Percentiles rank a stretch among this genome's conserved stretches.
phyloP scores from a whole-genome alignment of 2,888 invertebrate genomes.

The Coelopa pilipes region DNA sequence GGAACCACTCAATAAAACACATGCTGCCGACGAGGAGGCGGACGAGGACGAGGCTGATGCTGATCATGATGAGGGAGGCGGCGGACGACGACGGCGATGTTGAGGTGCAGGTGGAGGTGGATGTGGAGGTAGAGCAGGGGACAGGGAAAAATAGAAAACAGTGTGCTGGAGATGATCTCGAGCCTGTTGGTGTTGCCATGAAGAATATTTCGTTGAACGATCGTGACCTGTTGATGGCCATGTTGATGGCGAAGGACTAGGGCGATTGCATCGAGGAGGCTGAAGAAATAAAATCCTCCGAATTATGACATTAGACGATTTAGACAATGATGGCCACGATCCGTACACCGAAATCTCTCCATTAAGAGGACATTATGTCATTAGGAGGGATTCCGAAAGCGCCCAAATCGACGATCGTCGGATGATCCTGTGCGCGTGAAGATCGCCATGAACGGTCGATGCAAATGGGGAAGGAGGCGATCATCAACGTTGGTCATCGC shows the following conservation, averaged over 20 bases:
- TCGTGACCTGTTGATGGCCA: background rate
- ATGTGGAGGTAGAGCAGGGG: background rate
- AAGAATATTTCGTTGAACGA: background rate
- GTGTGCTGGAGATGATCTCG: background rate
- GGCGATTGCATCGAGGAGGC: background rate
- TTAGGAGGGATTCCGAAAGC: too few species aligned
- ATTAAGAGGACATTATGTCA: too few species aligned
- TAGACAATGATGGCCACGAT: too few species aligned
- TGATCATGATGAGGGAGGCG: conserved; percentile 13
- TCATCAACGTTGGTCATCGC: too few species aligned
- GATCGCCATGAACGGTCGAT: too few species aligned
- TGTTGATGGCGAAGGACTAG: background rate
- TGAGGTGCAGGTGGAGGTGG: background rate
- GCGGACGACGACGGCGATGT: background rate
- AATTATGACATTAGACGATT: too few species aligned
- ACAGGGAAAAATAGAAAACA: background rate
- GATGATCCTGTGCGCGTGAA: too few species aligned
- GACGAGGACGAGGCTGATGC: background rate
- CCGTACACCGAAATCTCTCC: too few species aligned
- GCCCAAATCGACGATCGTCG: too few species aligned
- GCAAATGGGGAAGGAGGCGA: too few species aligned
- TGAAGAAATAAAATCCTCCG: too few species aligned
- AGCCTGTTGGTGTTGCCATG: background rate
- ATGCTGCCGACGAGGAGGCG: background rate
- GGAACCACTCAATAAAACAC: conserved; percentile 29